Evolutionary conservation across 2,888 invertebrate species (phyloP).

Genomic region (Perithous albicinctus): DNA sequence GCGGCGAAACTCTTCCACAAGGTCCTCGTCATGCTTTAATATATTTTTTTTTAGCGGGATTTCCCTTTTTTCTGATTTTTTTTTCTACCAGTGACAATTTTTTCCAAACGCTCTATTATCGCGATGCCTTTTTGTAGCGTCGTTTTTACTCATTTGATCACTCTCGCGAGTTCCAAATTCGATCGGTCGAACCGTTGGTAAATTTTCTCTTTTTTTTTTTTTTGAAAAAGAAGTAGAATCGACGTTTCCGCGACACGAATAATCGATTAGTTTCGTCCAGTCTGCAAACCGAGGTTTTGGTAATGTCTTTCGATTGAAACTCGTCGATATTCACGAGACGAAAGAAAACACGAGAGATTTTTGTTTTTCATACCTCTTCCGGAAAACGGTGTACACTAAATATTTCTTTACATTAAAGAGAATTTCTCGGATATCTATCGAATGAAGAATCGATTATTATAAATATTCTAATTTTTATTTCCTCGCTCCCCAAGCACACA

Average conservation of each 20-base stretch:
- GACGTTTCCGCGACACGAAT: conserved; percentile 23
- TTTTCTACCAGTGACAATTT: conserved; percentile 27
- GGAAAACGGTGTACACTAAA: conserved; percentile 30
- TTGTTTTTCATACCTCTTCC: conserved; percentile 4
- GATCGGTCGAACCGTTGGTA: background rate
- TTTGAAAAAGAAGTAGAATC: conserved; percentile 1
- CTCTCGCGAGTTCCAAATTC: conserved; percentile 3
- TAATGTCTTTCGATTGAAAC: conserved; percentile 1
- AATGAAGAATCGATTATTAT: conserved; percentile 64
- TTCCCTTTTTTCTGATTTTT: conserved; percentile 50
- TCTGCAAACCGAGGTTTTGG: conserved; percentile 19
- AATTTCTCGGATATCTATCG: conserved; percentile 49
- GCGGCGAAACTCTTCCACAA: conserved; percentile 80
- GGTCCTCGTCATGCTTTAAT: conserved; percentile 70
- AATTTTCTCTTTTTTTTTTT: background rate
- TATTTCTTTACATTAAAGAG: conserved; percentile 72
- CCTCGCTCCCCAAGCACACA: background rate
- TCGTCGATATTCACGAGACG: background rate
- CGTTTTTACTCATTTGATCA: conserved; percentile 17
- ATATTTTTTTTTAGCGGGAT: conserved; percentile 63
- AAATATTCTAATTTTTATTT: conserved; percentile 41
- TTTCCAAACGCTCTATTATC: conserved; percentile 6
- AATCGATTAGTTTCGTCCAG: conserved; percentile 32
- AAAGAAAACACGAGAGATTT: conserved; percentile 10
- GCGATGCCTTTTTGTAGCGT: conserved; percentile 38